Evolutionary conservation across 2,797 vertebrate species (phyloP).

Genomic region (Danio albolineatus): DNA sequence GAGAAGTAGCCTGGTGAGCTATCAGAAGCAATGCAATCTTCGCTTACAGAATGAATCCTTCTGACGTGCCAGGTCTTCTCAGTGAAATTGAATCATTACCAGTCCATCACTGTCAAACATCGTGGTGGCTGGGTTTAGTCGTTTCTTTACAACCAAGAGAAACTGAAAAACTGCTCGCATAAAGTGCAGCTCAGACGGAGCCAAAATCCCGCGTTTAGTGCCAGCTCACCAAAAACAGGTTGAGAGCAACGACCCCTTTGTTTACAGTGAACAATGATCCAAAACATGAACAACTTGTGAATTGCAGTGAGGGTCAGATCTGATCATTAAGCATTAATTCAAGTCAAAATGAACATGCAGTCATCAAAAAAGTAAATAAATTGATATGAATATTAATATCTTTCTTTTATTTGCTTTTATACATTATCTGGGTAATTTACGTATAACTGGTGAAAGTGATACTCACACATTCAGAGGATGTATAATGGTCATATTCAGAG

Average conservation of each 20-base stretch:
- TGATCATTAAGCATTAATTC: not conserved
- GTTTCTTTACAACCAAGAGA: constrained; percentile 1
- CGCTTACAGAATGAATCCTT: not conserved
- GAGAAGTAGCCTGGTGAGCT: not conserved
- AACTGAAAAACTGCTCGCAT: not conserved
- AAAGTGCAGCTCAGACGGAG: not conserved
- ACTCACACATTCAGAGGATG: too few species aligned
- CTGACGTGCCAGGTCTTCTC: not conserved
- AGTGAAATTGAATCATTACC: not conserved
- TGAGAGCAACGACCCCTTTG: constrained; percentile 9
- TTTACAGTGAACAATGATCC: constrained; percentile 1
- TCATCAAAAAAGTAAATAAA: too few species aligned
- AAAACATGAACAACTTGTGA: constrained; percentile 15
- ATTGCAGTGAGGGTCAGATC: not conserved
- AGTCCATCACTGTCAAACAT: not conserved
- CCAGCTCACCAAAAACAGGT: not conserved
- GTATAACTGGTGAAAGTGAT: too few species aligned
- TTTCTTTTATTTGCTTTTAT: too few species aligned
- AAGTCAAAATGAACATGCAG: too few species aligned
- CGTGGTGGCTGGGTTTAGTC: not conserved
- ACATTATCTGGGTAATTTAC: too few species aligned
- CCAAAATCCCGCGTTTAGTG: not conserved
- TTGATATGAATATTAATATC: too few species aligned
- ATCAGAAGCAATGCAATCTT: not conserved
- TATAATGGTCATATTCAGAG: too few species aligned